Base-by-base conservation (phyloP, 1,140 invertebrate genomes). In the Trachymyrmex septentrionalis region DNA sequence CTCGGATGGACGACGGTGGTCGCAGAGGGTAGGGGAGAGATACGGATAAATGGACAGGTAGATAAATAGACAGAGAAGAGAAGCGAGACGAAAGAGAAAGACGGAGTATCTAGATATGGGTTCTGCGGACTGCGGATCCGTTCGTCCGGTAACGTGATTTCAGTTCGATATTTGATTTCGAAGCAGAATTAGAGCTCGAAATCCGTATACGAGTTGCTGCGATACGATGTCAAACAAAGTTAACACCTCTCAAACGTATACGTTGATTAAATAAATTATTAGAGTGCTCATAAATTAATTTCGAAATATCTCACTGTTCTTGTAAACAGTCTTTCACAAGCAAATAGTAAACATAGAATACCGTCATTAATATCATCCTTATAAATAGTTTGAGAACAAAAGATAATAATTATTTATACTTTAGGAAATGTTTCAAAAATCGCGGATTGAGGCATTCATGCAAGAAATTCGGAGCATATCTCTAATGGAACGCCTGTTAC, bases 31-130 rank as follows among this genome's bases (percentile, higher is more conserved):
- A n/a, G 44, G 34, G 24, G 30, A 27, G 48, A 78, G 82, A 44
- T 76, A 85, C 82, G 73, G 82, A 85, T 85, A 85, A 85, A 85
- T 78, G 61, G 82, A 85, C 75, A 85, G 82, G 72, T 67, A 78
- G 82, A 85, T 85, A 85, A 85, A 85, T 85, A 85, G 66, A 73
- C 67, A 87, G 64, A 61, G 81, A 76, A 48, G 67, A 50, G 82
- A 64, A 48, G 30, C 10, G 59, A 77, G 19, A 55, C 69, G 57
- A 78, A 66, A 85, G 82, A 78, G 82, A 78, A 85, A 75, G 80
- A 75, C 69, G 55, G 44, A 67, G 44, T 38, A 1, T 21, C 69
- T 73, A 84, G 69, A 73, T 84, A 84, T 75, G 80, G 80, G 55
- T 34, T 84, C 55, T 75, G 69, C 69, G 80, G 80, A 55, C 48